These are phyloP conservation scores for Lerema accius DNA, from an alignment of 1,140 invertebrate species.

Conservation along the genomic window DNA sequence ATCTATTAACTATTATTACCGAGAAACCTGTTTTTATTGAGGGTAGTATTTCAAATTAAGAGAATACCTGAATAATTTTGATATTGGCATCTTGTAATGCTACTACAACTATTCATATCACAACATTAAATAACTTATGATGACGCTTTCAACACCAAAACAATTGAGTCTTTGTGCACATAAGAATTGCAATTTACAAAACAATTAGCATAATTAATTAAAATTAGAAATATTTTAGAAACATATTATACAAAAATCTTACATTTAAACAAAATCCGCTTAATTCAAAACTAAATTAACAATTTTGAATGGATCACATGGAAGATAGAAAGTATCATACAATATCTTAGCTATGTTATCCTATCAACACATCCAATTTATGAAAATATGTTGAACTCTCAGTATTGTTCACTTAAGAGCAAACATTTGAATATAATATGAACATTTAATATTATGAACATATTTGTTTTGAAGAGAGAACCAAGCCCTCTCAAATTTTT, in stretches of 20 bases:
- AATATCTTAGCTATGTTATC: slow-evolving; percentile 1
- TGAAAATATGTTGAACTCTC: not conserved
- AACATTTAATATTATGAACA: too few species aligned
- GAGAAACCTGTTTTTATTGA: slow-evolving; percentile 37
- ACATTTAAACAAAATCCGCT: slow-evolving; percentile 14
- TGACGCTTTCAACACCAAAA: slow-evolving; percentile 27
- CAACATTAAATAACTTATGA: slow-evolving; percentile 45
- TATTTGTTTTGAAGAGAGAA: too few species aligned
- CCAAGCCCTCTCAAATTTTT: too few species aligned
- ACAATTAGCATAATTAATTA: slow-evolving; percentile 23
- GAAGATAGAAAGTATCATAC: slow-evolving; percentile 18
- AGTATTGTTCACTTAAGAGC: not conserved
- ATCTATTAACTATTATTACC: slow-evolving; percentile 46
- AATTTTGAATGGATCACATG: not conserved
- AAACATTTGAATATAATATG: not conserved
- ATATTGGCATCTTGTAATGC: slow-evolving; percentile 35
- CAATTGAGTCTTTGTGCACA: slow-evolving; percentile 36
- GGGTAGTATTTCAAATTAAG: slow-evolving; percentile 24
- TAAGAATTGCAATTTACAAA: slow-evolving; percentile 29
- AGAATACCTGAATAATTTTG: slow-evolving; percentile 30
- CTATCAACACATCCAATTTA: slow-evolving; percentile 3
- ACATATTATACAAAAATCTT: slow-evolving; percentile 27
- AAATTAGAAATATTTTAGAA: slow-evolving; percentile 18
- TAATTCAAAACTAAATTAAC: not conserved
- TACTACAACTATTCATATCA: slow-evolving; percentile 52